A percentile compares a stretch with the other conserved stretches of the same genome.
phyloP scores from a whole-genome alignment of 2,797 vertebrate species.

The Ceyx erithaca region DNA sequence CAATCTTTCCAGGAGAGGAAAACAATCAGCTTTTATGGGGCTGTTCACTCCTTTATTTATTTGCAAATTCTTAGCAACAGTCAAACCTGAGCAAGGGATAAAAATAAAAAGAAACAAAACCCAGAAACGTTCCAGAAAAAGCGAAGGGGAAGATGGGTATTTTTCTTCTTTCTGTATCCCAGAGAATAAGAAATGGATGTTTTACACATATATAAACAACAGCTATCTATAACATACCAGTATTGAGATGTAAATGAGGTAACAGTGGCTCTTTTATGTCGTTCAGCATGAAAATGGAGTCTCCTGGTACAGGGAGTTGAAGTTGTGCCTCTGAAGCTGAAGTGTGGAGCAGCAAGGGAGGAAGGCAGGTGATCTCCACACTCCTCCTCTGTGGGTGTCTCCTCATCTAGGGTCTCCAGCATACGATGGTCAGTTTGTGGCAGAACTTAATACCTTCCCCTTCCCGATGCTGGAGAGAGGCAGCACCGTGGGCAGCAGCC shows the following conservation, averaged over 20 bases:
- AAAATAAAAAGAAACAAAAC: neutral
- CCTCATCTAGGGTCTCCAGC: neutral
- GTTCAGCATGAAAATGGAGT: slow-evolving; percentile 24
- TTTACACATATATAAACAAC: slow-evolving; percentile 55
- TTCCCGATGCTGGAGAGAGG: neutral
- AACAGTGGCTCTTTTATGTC: slow-evolving; percentile 54
- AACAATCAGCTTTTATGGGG: slow-evolving; percentile 59
- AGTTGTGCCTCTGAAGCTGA: slow-evolving; percentile 7
- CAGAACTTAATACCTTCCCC: neutral
- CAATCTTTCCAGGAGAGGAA: slow-evolving; percentile 39
- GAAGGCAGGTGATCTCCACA: neutral
- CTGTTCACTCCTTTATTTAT: slow-evolving; percentile 59
- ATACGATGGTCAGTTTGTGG: fast-evolving
- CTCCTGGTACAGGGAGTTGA: neutral
- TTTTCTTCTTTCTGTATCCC: slow-evolving; percentile 8
- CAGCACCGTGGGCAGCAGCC: fast-evolving
- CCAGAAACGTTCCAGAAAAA: neutral
- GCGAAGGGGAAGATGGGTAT: neutral
- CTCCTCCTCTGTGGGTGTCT: fast-evolving
- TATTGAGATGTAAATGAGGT: slow-evolving; percentile 68
- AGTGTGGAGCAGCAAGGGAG: neutral
- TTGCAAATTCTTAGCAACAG: slow-evolving; percentile 46
- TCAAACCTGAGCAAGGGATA: slow-evolving; percentile 33
- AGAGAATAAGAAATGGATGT: slow-evolving; percentile 29
- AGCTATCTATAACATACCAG: slow-evolving; percentile 31